Conservation (phyloP, 2,888 invertebrate species). For the Heliconius hortense region DNA sequence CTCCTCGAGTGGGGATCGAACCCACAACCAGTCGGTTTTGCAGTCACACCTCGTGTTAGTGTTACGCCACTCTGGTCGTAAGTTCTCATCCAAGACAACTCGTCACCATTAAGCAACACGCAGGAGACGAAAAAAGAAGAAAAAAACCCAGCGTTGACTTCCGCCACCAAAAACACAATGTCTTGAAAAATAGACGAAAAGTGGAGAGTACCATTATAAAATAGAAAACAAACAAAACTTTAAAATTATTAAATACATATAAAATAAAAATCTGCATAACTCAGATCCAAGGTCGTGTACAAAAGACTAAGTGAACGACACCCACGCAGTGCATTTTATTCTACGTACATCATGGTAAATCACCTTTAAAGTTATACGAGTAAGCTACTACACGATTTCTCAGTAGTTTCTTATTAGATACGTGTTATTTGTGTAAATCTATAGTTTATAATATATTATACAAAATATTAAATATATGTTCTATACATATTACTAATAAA, state of each 20-base stretch:
- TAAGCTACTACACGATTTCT: background rate
- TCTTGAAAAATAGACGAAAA: no score
- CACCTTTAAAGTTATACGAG: slow-evolving; percentile 21
- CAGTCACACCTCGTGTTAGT: no score
- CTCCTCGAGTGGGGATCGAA: no score
- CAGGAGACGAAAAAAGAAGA: no score
- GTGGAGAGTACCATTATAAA: no score
- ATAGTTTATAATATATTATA: background rate
- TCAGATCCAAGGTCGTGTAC: background rate
- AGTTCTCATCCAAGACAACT: no score
- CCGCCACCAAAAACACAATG: no score
- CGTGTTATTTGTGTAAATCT: background rate
- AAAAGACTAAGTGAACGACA: slow-evolving; percentile 15
- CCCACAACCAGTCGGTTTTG: no score
- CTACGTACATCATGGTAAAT: slow-evolving; percentile 23
- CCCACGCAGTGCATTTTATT: slow-evolving; percentile 28
- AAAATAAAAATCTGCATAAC: background rate
- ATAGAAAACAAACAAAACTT: background rate
- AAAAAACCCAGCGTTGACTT: no score
- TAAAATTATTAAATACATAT: background rate
- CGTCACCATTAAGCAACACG: no score
- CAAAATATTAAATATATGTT: background rate
- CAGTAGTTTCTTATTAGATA: background rate
- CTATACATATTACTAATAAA: background rate
- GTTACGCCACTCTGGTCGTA: no score